phyloP scores from a whole-genome alignment of 2,888 invertebrate genomes.

The Cyrtodaria siliqua region DNA sequence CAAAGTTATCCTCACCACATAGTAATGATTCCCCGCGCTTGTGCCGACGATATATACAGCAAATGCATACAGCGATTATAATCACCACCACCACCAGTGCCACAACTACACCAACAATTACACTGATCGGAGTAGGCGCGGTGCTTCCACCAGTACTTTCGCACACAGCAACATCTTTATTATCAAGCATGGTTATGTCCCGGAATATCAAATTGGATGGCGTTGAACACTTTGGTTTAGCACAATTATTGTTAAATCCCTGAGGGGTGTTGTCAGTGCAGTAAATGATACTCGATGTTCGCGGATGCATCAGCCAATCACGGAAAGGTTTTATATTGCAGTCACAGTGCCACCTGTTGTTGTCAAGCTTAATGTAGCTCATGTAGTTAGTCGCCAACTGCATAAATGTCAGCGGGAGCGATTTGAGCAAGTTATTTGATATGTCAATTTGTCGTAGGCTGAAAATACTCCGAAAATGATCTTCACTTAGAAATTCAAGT shows the following conservation, averaged over 20 bases:
- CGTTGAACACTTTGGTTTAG: conserved; percentile 61
- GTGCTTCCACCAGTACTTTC: conserved; percentile 11
- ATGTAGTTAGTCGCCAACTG: conserved; percentile 55
- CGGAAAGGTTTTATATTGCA: conserved; percentile 74
- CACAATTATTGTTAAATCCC: conserved; percentile 55
- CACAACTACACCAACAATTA: conserved; percentile 52
- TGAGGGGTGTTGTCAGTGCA: conserved; percentile 45
- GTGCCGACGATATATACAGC: conserved; percentile 62
- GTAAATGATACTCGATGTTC: conserved; percentile 37
- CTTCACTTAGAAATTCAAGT: conserved; percentile 56
- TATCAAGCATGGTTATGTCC: conserved; percentile 58
- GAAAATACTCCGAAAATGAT: conserved; percentile 60
- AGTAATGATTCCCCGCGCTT: conserved; percentile 55
- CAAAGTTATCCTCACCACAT: conserved; percentile 11
- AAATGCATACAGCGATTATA: conserved; percentile 60
- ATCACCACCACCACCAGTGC: conserved; percentile 65
- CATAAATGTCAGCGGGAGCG: conserved; percentile 63
- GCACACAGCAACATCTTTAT: conserved; percentile 60
- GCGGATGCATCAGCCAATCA: conserved; percentile 67
- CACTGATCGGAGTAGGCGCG: conserved; percentile 26
- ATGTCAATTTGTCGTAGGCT: conserved; percentile 72
- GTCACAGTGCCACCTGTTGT: conserved; percentile 79
- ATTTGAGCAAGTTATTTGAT: conserved; percentile 72
- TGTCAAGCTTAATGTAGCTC: conserved; percentile 61
- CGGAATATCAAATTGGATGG: conserved; percentile 59